phyloP scores from a whole-genome alignment of 2,888 invertebrate species.

The Meghimatium bilineatum region DNA sequence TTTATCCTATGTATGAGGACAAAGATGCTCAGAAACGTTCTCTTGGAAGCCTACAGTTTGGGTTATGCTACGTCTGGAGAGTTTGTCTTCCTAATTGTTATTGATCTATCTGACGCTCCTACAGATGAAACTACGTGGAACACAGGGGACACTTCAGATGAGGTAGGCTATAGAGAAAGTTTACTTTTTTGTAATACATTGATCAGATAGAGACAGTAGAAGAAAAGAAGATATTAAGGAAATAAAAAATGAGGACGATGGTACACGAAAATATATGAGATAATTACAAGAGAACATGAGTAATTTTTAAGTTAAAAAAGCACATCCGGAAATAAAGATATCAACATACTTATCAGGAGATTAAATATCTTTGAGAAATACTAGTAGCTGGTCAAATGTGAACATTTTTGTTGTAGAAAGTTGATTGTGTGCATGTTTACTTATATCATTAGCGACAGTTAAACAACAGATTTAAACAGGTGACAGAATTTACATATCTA shows the following conservation, averaged over 20 bases:
- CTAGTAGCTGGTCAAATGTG: too few species aligned
- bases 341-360: too few species aligned
- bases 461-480: too few species aligned
- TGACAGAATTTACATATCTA: too few species aligned
- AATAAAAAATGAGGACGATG: neutral
- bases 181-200: neutral
- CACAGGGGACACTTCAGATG: neutral
- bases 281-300: too few species aligned
- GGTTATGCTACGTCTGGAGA: constrained; percentile 63
- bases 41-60: constrained; percentile 60
- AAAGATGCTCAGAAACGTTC: constrained; percentile 52
- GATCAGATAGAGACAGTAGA: neutral
- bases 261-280: too few species aligned
- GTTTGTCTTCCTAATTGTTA: constrained; percentile 64
- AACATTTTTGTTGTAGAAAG: too few species aligned
- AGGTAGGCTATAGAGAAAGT: neutral
- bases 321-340: too few species aligned
- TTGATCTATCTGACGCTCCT: constrained; percentile 3
- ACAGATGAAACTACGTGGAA: neutral
- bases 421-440: too few species aligned
- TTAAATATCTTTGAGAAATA: too few species aligned
- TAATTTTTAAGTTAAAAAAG: too few species aligned
- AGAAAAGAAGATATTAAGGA: neutral
- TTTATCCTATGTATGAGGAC: neutral
- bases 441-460: too few species aligned